These are phyloP conservation scores for Sarcophaga rosellei DNA, from an alignment of 2,888 invertebrate genomes.

Conservation along the genomic window DNA sequence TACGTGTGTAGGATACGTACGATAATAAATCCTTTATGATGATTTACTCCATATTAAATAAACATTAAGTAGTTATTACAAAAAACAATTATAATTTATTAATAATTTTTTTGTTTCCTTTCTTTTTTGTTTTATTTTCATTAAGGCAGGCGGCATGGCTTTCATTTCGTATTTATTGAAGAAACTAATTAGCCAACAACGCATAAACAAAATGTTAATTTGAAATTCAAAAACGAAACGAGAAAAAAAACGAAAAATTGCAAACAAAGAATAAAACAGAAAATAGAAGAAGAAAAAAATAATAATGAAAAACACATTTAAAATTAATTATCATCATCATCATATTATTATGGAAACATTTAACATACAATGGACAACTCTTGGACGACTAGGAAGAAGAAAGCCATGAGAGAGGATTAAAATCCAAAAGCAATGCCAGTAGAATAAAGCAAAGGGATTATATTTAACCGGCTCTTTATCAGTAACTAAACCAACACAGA, in stretches of 20 bases:
- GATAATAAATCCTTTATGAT: constrained; percentile 31
- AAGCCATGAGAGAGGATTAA: constrained; percentile 8
- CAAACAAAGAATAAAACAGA: neutral
- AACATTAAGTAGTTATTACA: constrained; percentile 51
- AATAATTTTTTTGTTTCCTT: neutral
- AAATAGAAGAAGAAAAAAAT: neutral
- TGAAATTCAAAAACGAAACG: constrained; percentile 36
- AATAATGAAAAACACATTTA: constrained; percentile 23
- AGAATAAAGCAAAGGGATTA: neutral
- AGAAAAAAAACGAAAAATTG: neutral
- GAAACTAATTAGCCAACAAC: constrained; percentile 42
- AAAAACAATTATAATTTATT: constrained; percentile 50
- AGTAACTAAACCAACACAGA: constrained; percentile 8
- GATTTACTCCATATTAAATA: constrained; percentile 53
- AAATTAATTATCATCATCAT: constrained; percentile 4
- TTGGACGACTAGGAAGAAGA: neutral
- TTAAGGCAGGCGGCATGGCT: neutral
- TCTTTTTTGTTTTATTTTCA: neutral
- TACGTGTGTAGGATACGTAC: neutral
- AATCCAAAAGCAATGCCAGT: neutral
- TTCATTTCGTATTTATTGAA: constrained; percentile 34
- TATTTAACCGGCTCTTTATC: constrained; percentile 19
- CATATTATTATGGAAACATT: constrained; percentile 1
- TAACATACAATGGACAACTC: neutral
- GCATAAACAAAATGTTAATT: constrained; percentile 41